Percentiles rank a stretch among this genome's conserved stretches.
Conservation (phyloP, 2,113 vertebrate genomes). For the Panthera leo region DNA sequence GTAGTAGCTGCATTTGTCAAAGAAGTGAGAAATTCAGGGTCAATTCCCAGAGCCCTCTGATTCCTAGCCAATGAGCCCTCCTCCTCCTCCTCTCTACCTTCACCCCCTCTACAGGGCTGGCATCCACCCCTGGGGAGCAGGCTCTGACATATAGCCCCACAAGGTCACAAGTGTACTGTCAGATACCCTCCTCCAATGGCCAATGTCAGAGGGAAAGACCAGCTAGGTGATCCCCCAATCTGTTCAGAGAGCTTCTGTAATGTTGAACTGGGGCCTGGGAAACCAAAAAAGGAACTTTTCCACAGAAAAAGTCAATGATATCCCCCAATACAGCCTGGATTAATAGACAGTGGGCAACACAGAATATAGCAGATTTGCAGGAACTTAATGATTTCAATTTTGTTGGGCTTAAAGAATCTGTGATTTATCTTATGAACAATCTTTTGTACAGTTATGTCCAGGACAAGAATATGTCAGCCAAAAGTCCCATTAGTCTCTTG, state of each 20-base stretch:
- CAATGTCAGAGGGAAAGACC: neutral
- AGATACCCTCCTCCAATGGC: neutral
- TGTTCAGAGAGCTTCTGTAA: constrained; percentile 12
- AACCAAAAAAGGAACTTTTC: neutral
- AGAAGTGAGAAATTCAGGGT: neutral
- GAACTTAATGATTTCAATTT: neutral
- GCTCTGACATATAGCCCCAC: neutral
- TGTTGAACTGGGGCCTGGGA: neutral
- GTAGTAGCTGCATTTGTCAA: neutral
- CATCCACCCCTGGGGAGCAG: neutral
- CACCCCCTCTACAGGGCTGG: neutral
- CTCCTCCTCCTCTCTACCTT: neutral
- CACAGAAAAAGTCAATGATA: neutral
- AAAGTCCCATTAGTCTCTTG: constrained; percentile 8
- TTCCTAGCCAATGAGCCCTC: neutral
- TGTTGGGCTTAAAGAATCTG: neutral
- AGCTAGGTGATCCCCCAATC: neutral
- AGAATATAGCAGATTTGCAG: constrained; percentile 12
- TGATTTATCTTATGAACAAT: constrained; percentile 15
- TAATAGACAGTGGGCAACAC: neutral
- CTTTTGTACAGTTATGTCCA: neutral
- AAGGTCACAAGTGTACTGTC: neutral
- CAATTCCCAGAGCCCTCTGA: neutral
- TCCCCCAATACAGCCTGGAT: neutral
- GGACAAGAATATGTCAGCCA: neutral